Conservation (phyloP, 2,888 invertebrate species). For the Alentia gelatinosa region DNA sequence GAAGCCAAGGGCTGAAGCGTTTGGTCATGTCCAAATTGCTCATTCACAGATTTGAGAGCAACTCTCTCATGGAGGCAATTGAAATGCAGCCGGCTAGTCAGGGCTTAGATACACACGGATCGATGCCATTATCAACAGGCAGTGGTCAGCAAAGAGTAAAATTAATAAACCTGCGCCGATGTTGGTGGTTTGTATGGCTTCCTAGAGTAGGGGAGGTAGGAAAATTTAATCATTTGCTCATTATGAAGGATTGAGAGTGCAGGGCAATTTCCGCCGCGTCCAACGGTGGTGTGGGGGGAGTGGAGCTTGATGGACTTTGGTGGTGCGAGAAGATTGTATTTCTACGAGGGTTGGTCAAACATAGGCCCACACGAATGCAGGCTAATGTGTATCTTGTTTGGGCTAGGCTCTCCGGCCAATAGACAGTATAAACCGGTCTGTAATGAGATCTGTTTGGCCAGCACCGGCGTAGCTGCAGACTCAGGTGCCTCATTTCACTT, state of each 20-base stretch:
- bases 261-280: not conserved
- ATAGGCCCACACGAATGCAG: not conserved
- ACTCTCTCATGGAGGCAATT: constrained; percentile 4
- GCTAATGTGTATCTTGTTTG: constrained; percentile 20
- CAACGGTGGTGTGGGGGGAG: too few relatives aligned
- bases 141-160: constrained; percentile 40
- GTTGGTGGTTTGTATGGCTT: not conserved
- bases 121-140: constrained; percentile 39
- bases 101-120: constrained; percentile 21
- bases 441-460: constrained; percentile 54
- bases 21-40: constrained; percentile 40
- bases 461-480: not conserved
- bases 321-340: not conserved
- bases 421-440: constrained; percentile 3
- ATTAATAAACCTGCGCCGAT: constrained; percentile 10
- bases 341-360: not conserved
- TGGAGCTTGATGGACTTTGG: not conserved
- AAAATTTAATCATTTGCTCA: constrained; percentile 30
- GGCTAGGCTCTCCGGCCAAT: constrained; percentile 7
- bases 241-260: constrained; percentile 21
- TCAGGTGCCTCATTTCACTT: constrained; percentile 53
- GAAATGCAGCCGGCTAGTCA: constrained; percentile 32
- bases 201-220: not conserved
- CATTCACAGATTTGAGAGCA: constrained; percentile 45
- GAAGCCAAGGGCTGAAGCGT: constrained; percentile 30